A percentile compares a stretch with the other conserved stretches of the same genome.
Conservation (phyloP, 2,888 invertebrate species). For the Serrognathus titanus region DNA sequence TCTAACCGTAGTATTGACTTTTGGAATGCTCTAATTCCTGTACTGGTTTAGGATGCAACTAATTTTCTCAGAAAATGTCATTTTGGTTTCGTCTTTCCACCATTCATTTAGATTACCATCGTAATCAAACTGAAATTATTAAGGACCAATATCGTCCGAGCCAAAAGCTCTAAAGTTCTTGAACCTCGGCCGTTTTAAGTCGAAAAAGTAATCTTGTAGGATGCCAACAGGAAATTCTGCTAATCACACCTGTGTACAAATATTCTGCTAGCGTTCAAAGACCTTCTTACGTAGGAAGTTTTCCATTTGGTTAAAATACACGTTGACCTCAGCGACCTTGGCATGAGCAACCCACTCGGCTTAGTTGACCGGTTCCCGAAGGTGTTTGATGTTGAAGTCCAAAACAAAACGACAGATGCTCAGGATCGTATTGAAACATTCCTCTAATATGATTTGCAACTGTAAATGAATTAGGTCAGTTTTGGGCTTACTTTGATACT, state of each 20-base stretch:
- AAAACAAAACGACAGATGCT: neutral
- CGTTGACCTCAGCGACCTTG: neutral
- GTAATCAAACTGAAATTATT: constrained; percentile 88
- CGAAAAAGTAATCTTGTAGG: constrained; percentile 88
- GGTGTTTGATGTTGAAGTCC: neutral
- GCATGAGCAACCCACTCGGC: neutral
- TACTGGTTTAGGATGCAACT: constrained; percentile 92
- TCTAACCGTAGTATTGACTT: constrained; percentile 56
- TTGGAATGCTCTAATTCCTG: constrained; percentile 80
- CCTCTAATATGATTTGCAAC: neutral
- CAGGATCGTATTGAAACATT: neutral
- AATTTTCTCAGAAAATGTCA: constrained; percentile 77
- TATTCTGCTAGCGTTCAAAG: no score
- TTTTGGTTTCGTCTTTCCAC: constrained; percentile 85
- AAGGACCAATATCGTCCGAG: constrained; percentile 86
- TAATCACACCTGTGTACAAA: no score
- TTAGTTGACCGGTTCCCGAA: neutral
- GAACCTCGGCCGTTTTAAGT: constrained; percentile 81
- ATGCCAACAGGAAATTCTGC: constrained; percentile 92
- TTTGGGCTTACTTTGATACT: neutral
- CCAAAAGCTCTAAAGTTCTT: constrained; percentile 92
- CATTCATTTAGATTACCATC: constrained; percentile 89
- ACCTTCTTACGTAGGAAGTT: neutral
- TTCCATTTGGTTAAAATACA: neutral
- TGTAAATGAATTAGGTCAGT: neutral